phyloP scores from a whole-genome alignment of 2,113 vertebrate species.

The Prochilodus magdalenae region DNA sequence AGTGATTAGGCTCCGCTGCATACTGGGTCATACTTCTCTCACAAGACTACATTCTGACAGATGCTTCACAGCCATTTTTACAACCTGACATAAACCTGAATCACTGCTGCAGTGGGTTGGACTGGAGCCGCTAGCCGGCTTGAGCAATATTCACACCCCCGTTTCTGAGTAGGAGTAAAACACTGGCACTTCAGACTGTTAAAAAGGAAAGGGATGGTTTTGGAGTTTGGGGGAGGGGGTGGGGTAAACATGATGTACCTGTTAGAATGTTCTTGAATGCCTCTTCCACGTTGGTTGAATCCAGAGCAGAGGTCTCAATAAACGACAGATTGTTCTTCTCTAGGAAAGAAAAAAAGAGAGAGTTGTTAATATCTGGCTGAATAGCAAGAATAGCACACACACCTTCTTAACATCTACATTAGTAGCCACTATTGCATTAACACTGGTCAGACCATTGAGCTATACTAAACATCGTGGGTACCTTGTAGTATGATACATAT shows the following conservation, averaged over 20 bases:
- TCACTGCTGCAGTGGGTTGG: background rate
- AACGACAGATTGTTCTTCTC: constrained; percentile 98
- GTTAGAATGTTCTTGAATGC: constrained; percentile 99
- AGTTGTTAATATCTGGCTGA: background rate
- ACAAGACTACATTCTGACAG: constrained; percentile 15
- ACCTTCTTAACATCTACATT: background rate
- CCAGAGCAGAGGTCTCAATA: constrained; percentile 97
- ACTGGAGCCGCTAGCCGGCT: background rate
- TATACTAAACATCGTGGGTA: background rate
- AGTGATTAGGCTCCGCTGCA: background rate
- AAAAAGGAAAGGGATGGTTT: background rate
- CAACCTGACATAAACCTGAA: constrained; percentile 34
- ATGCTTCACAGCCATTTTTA: constrained; percentile 2
- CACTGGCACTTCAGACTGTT: background rate
- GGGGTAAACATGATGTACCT: constrained; percentile 76
- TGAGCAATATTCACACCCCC: constrained; percentile 1
- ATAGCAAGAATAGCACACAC: background rate
- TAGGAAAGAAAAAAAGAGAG: constrained; percentile 62
- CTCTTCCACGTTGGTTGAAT: constrained; percentile 98
- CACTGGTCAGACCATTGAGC: background rate
- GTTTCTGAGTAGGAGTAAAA: background rate
- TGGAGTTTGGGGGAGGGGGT: background rate
- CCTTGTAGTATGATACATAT: too few species aligned
- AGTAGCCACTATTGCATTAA: background rate
- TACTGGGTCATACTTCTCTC: constrained; percentile 24